Conservation (phyloP, 2,797 vertebrate species). For the Apodemus agrarius region DNA sequence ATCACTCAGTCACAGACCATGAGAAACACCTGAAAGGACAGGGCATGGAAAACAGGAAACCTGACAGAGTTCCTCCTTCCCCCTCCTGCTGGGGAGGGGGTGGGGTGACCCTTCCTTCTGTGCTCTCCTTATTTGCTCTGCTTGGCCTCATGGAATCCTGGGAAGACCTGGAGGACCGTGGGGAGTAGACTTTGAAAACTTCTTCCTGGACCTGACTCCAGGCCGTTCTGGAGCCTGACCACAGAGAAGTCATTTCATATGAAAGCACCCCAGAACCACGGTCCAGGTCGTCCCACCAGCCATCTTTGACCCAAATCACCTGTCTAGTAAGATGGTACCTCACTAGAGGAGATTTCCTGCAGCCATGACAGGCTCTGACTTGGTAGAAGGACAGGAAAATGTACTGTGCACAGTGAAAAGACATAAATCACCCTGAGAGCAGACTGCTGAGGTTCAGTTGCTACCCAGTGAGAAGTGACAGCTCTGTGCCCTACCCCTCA, state of each 20-base stretch:
- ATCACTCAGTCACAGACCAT: not conserved
- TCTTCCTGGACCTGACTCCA: not conserved
- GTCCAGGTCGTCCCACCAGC: accelerated
- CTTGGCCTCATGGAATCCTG: not conserved
- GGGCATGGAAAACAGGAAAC: accelerated
- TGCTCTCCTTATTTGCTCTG: accelerated
- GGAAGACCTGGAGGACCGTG: not conserved
- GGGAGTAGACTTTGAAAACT: accelerated
- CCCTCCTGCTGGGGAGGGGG: accelerated
- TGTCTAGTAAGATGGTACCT: accelerated
- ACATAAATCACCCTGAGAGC: not conserved
- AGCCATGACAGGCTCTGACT: too few relatives aligned
- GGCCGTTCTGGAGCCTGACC: not conserved
- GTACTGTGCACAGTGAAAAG: not conserved
- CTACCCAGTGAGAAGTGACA: not conserved
- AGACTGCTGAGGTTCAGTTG: not conserved
- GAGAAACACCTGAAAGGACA: not conserved
- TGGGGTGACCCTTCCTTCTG: not conserved
- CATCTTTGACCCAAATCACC: too few relatives aligned
- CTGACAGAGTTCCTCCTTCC: accelerated
- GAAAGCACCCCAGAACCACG: accelerated
- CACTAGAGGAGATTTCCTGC: not conserved
- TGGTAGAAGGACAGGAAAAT: not conserved
- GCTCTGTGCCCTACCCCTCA: not conserved
- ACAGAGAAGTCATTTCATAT: accelerated